Evolutionary conservation across 2,888 invertebrate species (phyloP), one percentile per base, ranked within the genome.

Genomic region (Lasius fuliginosus): DNA sequence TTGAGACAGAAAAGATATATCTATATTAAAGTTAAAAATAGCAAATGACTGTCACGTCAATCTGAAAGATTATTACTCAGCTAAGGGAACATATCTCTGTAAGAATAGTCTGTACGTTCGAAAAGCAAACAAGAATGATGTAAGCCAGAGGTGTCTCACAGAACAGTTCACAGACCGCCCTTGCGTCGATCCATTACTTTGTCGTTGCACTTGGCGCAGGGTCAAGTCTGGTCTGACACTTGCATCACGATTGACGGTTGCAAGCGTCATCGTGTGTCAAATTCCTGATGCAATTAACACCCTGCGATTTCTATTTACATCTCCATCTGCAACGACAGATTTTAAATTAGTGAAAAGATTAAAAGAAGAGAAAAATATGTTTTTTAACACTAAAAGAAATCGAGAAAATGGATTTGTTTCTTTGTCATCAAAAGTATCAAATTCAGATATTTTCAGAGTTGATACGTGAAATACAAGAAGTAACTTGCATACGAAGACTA

Each of bases 171-270:
- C 46, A 62, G 62, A 75, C 75, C 74, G 74, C 74, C 62, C 46
- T 75, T 64, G 33, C 33, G 33, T 12, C 62, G 15, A 23, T 46
- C 46, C 46, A 46, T 75, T 60, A 74, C 60, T 74, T 74, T 30
- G 60, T 74, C 75, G 46, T 62, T 75, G 62, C 62, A 75, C 53
- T 75, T 75, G 75, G 46, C 62, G 46, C 62, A 75, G 60, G 33
- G 33, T 75, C 75, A 75, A 75, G 23, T 62, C 46, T 56, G 62
- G 15, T 62, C 18, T 46, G 60, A 58, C n/a, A 42, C n/a, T 62
- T 46, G 33, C 62, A 15, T 42, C 46, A 46, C 9, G 9, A 62
- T 15, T 30, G 46, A 42, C 74, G n/a, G 3, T 12, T 42, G 42
- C 30, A 27, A 42, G 30, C 60, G 3, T 42, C 27, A 3, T n/a